Evolutionary conservation across 2,113 vertebrate species (phyloP).

Genomic region (Raja brachyura): DNA sequence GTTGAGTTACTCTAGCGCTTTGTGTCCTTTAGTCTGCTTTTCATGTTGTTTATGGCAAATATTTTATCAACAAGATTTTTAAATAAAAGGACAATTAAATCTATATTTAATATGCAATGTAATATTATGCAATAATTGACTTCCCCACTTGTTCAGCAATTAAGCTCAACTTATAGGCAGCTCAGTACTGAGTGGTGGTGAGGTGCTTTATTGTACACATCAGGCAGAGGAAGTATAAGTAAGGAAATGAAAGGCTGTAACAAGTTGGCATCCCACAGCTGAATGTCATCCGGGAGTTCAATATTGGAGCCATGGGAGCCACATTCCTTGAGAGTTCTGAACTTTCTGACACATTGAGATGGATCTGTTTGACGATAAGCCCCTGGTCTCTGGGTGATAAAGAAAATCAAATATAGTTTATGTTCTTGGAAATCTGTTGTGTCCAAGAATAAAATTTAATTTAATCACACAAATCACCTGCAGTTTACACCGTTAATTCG

Average conservation of each 20-base stretch:
- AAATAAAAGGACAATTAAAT: background rate
- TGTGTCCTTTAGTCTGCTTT: too few species aligned
- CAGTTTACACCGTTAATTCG: background rate
- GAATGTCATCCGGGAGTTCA: too few species aligned
- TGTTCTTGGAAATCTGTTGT: background rate
- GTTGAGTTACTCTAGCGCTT: too few species aligned
- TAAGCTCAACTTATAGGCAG: background rate
- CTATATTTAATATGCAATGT: background rate
- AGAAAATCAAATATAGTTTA: too few species aligned
- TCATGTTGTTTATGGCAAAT: too few species aligned
- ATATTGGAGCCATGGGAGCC: too few species aligned
- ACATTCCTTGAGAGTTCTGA: too few species aligned
- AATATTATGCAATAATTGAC: background rate
- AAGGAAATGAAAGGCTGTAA: background rate
- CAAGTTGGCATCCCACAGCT: too few species aligned
- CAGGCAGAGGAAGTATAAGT: background rate
- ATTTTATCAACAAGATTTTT: background rate
- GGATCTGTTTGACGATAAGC: too few species aligned
- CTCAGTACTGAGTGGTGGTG: background rate
- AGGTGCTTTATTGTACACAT: background rate
- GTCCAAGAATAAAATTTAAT: background rate
- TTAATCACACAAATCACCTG: background rate
- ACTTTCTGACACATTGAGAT: too few species aligned
- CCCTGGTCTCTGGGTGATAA: too few species aligned
- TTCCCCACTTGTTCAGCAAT: background rate